phyloP scores from a whole-genome alignment of 2,113 vertebrate species.

The Myrmophylax atrothorax region DNA sequence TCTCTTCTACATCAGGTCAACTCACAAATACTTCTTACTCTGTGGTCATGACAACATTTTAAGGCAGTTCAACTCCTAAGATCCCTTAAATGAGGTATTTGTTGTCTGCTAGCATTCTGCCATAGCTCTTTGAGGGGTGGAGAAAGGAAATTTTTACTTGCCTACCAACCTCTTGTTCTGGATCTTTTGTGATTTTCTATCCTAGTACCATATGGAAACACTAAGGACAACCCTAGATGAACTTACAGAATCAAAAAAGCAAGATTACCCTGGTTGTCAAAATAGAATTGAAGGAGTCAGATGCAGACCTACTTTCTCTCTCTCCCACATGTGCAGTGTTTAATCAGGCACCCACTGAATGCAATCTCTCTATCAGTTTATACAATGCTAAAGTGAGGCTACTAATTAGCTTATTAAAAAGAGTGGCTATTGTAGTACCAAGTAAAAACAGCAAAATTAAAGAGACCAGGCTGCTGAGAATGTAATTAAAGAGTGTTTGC shows the following conservation, averaged over 20 bases:
- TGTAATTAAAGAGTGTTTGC: conserved; percentile 16
- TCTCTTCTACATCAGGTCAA: not conserved
- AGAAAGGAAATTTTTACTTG: not conserved
- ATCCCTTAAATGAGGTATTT: not conserved
- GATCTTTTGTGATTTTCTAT: not conserved
- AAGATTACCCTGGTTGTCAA: not conserved
- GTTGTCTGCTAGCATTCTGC: not conserved
- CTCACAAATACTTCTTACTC: not conserved
- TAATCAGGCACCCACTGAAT: not conserved
- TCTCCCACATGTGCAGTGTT: not conserved
- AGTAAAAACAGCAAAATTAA: not conserved
- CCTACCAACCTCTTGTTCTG: not conserved
- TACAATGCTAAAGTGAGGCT: not conserved
- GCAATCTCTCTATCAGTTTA: not conserved
- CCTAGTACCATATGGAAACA: not conserved
- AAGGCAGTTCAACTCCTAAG: not conserved
- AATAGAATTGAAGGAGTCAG: not conserved
- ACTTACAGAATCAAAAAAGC: not conserved
- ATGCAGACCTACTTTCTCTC: not conserved
- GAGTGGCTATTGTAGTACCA: not conserved
- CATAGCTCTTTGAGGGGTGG: not conserved
- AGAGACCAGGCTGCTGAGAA: not conserved
- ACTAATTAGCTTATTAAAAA: not conserved
- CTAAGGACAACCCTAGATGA: not conserved
- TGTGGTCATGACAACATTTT: not conserved